Conservation (phyloP, 2,888 invertebrate species). For the Macropis europaea region DNA sequence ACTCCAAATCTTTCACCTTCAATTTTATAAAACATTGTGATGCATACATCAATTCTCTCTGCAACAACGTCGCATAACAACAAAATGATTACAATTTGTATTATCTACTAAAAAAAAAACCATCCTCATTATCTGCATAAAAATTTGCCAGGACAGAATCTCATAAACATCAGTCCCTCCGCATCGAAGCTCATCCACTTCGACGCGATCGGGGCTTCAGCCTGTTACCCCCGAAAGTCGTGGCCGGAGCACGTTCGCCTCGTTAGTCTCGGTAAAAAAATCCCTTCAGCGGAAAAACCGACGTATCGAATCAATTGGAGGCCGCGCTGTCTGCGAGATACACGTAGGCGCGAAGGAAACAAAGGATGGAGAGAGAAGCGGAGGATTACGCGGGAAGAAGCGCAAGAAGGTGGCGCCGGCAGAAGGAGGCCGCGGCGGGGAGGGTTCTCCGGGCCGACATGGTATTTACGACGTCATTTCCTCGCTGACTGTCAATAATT, state of each 20-base stretch:
- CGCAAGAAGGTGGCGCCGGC: constrained; percentile 1
- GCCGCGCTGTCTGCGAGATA: neutral
- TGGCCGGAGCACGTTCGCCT: neutral
- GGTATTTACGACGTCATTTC: constrained; percentile 79
- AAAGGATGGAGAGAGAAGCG: constrained; percentile 63
- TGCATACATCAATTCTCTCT: too few species aligned
- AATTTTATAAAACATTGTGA: too few species aligned
- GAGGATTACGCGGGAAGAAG: constrained; percentile 54
- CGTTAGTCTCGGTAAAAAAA: constrained; percentile 10
- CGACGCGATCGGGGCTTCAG: neutral
- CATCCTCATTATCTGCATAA: too few species aligned
- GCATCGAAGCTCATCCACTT: neutral
- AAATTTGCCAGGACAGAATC: too few species aligned
- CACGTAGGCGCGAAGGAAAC: constrained; percentile 51
- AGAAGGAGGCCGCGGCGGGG: constrained; percentile 7
- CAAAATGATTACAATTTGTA: too few species aligned
- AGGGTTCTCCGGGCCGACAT: constrained; percentile 68
- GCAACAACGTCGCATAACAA: too few species aligned
- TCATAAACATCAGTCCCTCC: too few species aligned
- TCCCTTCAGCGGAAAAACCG: neutral
- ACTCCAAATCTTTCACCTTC: too few species aligned
- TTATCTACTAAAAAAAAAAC: too few species aligned
- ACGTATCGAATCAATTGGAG: constrained; percentile 33
- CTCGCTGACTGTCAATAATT: constrained; percentile 79
- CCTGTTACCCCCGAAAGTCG: neutral